These are phyloP conservation scores for Thunnus maccoyii DNA, from an alignment of 2,113 vertebrate species.

Conservation along the genomic window DNA sequence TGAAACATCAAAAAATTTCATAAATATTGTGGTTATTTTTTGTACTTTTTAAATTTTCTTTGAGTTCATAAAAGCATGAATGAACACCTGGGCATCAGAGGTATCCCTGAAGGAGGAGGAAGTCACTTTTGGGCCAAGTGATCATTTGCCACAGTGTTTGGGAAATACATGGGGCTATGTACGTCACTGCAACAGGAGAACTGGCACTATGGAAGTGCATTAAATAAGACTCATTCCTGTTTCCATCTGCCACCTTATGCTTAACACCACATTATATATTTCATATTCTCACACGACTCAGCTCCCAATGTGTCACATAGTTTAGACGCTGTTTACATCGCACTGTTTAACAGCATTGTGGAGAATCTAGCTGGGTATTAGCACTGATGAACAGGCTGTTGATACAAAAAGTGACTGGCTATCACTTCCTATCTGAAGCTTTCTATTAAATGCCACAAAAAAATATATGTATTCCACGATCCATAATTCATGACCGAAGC, in stretches of 20 bases:
- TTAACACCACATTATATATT: slow-evolving; percentile 45
- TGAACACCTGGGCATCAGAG: slow-evolving; percentile 17
- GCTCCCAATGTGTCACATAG: slow-evolving; percentile 35
- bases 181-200: slow-evolving; percentile 71
- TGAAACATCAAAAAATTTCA: slow-evolving; percentile 41
- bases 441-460: slow-evolving; percentile 53
- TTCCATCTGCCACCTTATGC: slow-evolving; percentile 76
- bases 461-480: slow-evolving; percentile 47
- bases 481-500: slow-evolving; percentile 62
- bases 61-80: slow-evolving; percentile 1
- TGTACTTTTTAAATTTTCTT: background rate
- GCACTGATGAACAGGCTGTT: slow-evolving; percentile 11
- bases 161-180: slow-evolving; percentile 71
- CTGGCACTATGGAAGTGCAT: slow-evolving; percentile 61
- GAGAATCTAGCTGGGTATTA: slow-evolving; percentile 16
- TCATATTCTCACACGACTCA: slow-evolving; percentile 41
- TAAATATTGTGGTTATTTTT: background rate
- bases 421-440: slow-evolving; percentile 46
- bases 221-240: slow-evolving; percentile 53
- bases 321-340: slow-evolving; percentile 39
- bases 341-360: slow-evolving; percentile 27
- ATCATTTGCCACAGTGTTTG: slow-evolving; percentile 57
- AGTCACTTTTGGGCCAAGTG: slow-evolving; percentile 57
- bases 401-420: slow-evolving; percentile 45
- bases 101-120: slow-evolving; percentile 55